A percentile compares a stretch with the other conserved stretches of the same genome.
phyloP scores from a whole-genome alignment of 2,113 vertebrate genomes.

The Ctenodactylus gundi region DNA sequence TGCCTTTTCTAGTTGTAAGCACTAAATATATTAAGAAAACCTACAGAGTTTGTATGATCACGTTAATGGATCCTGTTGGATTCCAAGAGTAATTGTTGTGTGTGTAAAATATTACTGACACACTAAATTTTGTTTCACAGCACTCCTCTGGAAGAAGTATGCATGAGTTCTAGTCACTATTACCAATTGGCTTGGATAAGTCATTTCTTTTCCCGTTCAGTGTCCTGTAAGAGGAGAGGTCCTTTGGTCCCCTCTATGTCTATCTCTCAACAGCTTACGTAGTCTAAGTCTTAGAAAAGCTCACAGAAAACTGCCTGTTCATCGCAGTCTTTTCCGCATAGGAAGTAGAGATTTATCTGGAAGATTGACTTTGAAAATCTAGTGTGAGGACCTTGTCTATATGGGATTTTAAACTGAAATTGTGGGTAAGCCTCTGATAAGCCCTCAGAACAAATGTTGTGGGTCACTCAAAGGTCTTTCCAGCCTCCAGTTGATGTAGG shows the following conservation, averaged over 20 bases:
- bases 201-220: not conserved
- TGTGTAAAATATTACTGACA: not conserved
- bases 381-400: not conserved
- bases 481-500: not conserved
- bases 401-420: not conserved
- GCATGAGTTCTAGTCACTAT: not conserved
- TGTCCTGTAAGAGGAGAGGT: not conserved
- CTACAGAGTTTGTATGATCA: not conserved
- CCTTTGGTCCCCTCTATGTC: not conserved
- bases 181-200: constrained; percentile 5
- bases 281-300: not conserved
- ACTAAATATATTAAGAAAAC: constrained; percentile 5
- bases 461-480: not conserved
- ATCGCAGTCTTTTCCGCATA: not conserved
- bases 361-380: not conserved
- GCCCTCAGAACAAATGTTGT: not conserved
- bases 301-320: not conserved
- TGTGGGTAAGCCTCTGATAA: not conserved
- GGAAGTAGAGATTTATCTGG: not conserved
- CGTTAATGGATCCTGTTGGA: constrained; percentile 34
- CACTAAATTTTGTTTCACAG: not conserved
- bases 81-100: not conserved
- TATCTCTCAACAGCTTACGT: not conserved
- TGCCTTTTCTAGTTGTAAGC: not conserved
- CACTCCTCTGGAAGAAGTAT: not conserved